Evolutionary conservation across 2,797 vertebrate species (phyloP).

Genomic region (Odontamblyopus rebecca): DNA sequence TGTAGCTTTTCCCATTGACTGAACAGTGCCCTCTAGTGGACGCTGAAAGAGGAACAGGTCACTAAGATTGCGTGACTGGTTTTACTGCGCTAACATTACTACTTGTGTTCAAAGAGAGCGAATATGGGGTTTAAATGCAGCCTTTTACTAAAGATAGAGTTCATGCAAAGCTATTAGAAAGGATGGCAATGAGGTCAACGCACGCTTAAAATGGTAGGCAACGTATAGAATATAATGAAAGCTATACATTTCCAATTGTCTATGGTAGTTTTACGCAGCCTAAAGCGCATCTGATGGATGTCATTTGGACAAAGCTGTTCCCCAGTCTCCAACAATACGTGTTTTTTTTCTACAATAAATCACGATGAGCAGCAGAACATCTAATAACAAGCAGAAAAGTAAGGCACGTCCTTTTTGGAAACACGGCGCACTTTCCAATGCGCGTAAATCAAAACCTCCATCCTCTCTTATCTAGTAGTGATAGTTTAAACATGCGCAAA

Average conservation of each 20-base stretch:
- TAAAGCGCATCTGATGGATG: background rate
- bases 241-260: background rate
- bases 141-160: background rate
- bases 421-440: slow-evolving; percentile 34
- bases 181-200: no score
- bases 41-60: background rate
- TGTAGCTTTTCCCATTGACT: background rate
- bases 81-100: background rate
- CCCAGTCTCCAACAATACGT: background rate
- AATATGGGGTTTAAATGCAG: background rate
- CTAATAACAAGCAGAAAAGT: slow-evolving; percentile 37
- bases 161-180: no score
- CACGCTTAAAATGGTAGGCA: no score
- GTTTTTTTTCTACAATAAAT: slow-evolving; percentile 10
- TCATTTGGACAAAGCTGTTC: background rate
- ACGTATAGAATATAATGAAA: no score
- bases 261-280: background rate
- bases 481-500: slow-evolving; percentile 67
- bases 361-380: slow-evolving; percentile 13
- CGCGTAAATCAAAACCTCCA: slow-evolving; percentile 48
- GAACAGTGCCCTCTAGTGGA: background rate
- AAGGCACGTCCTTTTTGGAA: slow-evolving; percentile 19
- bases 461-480: slow-evolving; percentile 63
- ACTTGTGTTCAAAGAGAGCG: no score
- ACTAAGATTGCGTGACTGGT: background rate